These are phyloP conservation scores for Pseudachorutes palmiensis DNA, from an alignment of 1,140 invertebrate species.

Conservation along the genomic window DNA sequence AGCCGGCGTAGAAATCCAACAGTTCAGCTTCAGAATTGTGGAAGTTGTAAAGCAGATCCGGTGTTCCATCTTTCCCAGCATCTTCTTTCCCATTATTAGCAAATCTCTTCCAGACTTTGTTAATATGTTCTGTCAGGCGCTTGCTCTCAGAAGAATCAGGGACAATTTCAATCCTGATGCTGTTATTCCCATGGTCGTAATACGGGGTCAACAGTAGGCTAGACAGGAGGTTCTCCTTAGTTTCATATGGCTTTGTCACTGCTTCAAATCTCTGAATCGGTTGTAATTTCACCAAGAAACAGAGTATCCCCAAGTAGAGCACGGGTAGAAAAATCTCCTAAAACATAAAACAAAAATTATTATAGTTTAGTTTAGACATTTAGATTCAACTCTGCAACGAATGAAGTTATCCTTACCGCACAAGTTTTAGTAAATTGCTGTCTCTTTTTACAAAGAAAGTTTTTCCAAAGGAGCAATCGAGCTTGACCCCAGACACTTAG, in stretches of 20 bases:
- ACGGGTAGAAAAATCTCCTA: constrained; percentile 67
- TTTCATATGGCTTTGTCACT: constrained; percentile 52
- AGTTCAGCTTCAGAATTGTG: constrained; percentile 49
- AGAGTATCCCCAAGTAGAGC: constrained; percentile 60
- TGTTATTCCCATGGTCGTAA: constrained; percentile 42
- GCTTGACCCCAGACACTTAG: too few relatives aligned
- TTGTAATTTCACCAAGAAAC: constrained; percentile 60
- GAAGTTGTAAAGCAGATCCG: neutral
- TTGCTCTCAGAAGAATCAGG: constrained; percentile 56
- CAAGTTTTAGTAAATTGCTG: too few relatives aligned
- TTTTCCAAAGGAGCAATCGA: too few relatives aligned
- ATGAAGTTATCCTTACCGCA: too few relatives aligned
- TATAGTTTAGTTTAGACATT: too few relatives aligned
- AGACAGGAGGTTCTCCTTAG: constrained; percentile 53
- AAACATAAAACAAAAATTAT: too few relatives aligned
- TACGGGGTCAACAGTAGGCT: constrained; percentile 48
- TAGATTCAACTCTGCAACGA: too few relatives aligned
- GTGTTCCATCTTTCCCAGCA: neutral
- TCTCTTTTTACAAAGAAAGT: too few relatives aligned
- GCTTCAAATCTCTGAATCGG: constrained; percentile 65
- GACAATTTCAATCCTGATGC: constrained; percentile 59
- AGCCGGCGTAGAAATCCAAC: neutral
- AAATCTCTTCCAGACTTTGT: constrained; percentile 13
- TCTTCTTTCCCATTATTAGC: too few relatives aligned
- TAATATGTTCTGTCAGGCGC: constrained; percentile 44